Conservation (phyloP, 2,113 vertebrate genomes). For the Phainopepla nitens region DNA sequence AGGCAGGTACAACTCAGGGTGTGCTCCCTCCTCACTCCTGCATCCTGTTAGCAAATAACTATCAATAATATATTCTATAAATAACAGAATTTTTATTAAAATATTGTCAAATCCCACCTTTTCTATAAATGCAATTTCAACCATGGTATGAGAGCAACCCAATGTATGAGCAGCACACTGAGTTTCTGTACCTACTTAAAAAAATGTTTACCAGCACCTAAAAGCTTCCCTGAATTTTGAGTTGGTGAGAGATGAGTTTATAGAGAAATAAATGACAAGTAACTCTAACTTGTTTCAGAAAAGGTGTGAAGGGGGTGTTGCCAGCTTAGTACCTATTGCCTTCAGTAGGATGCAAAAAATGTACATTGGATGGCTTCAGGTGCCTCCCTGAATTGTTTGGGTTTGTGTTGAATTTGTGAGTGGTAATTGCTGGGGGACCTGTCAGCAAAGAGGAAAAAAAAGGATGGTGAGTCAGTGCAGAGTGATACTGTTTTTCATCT, state of each 20-base stretch:
- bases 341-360: not conserved
- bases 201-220: not conserved
- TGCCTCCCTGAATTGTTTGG: not conserved
- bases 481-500: not conserved
- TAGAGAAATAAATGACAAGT: not conserved
- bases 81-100: not conserved
- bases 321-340: not conserved
- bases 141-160: not conserved
- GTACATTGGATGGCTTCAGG: not conserved
- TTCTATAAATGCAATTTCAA: not conserved
- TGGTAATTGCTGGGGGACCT: not conserved
- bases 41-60: not conserved
- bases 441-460: not conserved
- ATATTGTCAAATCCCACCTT: not conserved
- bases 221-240: not conserved
- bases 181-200: not conserved
- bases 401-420: not conserved
- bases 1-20: not conserved
- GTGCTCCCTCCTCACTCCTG: not conserved
- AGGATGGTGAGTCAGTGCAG: not conserved
- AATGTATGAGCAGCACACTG: not conserved
- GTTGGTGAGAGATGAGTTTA: not conserved
- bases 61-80: not conserved
- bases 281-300: not conserved
- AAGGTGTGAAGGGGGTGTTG: rapidly evolving